Base-by-base conservation (phyloP, 2,113 vertebrate genomes). In the Crotalus tigris region DNA sequence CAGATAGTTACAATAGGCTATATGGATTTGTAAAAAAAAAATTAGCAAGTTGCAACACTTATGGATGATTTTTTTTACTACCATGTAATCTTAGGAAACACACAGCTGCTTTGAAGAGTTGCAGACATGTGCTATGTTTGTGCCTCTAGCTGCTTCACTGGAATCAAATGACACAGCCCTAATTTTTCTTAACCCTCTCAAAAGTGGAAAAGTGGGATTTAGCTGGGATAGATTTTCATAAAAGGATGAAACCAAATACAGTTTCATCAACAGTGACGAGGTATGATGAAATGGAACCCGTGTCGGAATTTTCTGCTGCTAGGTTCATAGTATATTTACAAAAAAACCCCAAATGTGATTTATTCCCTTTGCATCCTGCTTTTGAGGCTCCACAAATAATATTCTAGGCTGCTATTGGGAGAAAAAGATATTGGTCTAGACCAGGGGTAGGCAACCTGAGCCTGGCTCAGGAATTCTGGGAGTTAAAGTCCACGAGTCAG, bases 1-100 rank as follows among this genome's bases (percentile, higher is more conserved):
- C n/a, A 86, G 55, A 90, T 90, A 61, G 55, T 87, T 46, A 86
- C 75, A 86, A 46, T 61, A 86, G 75, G 92, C 75, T 81, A 64
- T 90, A 12, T 26, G 49, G 19, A 39, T 86, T 86, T 85, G 55
- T n/a, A 33, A 51, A 75, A 46, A 51, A 75, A 46, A 19, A 29
- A 49, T 39, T 58, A 5, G 23, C 57, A 81, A 21, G 17, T 39
- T 44, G 75, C 75, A 39, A 81, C 33, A 44, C 17, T 17, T 81
- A 81, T 21, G 33, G 1, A 19, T 44, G 33, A 21, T 81, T 57
- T 15, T 24, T 58, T 58, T 58, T 64, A 29, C 19, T 21, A 7
- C 75, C 75, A 81, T 21, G 75, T 9, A 81, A 81, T 44, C 75
- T 44, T 81, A 44, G 33, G 75, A 81, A 81, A 81, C 33, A 44